Evolutionary conservation across 2,888 invertebrate genomes (phyloP).

Genomic region (Phyto melanocephala): DNA sequence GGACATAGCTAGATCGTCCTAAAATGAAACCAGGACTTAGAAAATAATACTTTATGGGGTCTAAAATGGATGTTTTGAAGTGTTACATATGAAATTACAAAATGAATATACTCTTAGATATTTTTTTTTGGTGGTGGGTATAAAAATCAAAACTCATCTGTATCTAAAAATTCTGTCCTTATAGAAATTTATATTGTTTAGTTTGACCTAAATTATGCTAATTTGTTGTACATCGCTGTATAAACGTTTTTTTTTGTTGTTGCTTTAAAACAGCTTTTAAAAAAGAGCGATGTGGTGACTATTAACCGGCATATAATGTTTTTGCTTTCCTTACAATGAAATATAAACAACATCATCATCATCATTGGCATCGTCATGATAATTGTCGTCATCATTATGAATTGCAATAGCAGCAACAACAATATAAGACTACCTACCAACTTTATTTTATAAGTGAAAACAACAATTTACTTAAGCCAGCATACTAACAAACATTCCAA

Average conservation of each 20-base stretch:
- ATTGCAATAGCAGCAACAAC: constrained; percentile 4
- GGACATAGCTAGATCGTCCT: too few relatives aligned
- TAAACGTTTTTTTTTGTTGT: not conserved
- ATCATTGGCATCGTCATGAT: constrained; percentile 8
- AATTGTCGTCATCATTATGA: not conserved
- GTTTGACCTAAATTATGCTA: constrained; percentile 9
- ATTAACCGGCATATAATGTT: constrained; percentile 41
- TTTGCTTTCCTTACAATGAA: constrained; percentile 24
- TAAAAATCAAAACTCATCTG: too few relatives aligned
- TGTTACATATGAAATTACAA: too few relatives aligned
- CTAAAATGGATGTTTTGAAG: too few relatives aligned
- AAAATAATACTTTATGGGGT: too few relatives aligned
- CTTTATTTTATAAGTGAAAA: not conserved
- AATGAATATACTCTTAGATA: too few relatives aligned
- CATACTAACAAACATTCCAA: not conserved
- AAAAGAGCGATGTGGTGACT: constrained; percentile 22
- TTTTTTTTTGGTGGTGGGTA: too few relatives aligned
- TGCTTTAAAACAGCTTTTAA: too few relatives aligned
- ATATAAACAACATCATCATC: constrained; percentile 33
- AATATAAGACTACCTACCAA: not conserved
- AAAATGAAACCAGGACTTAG: too few relatives aligned
- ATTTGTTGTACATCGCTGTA: not conserved
- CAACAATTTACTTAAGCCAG: constrained; percentile 19
- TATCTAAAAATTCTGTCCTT: too few relatives aligned
- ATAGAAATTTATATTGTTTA: too few relatives aligned